phyloP scores from a whole-genome alignment of 2,113 vertebrate genomes.

The Aegithalos caudatus region DNA sequence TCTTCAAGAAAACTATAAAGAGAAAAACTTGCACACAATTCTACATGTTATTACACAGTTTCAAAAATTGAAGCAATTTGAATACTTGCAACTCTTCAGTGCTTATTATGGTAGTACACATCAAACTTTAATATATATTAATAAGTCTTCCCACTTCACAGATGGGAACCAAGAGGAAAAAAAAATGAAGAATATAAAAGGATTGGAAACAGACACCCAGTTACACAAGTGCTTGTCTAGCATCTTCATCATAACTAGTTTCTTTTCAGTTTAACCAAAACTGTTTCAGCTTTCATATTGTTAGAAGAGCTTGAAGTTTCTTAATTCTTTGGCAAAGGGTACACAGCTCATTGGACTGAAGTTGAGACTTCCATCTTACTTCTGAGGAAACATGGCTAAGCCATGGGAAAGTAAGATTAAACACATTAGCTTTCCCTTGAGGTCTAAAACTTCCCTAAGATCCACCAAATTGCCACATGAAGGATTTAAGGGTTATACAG shows the following conservation, averaged over 20 bases:
- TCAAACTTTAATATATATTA: conserved; percentile 49
- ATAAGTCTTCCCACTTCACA: conserved; percentile 59
- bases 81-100: background rate
- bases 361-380: background rate
- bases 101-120: conserved; percentile 3
- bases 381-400: background rate
- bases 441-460: background rate
- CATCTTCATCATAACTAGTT: background rate
- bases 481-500: background rate
- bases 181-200: background rate
- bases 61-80: background rate
- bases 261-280: conserved; percentile 8
- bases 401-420: background rate
- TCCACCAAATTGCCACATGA: background rate
- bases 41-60: background rate
- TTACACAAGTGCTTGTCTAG: conserved; percentile 13
- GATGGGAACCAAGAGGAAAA: background rate
- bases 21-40: background rate
- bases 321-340: background rate
- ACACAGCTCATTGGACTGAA: background rate
- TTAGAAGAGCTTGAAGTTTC: background rate
- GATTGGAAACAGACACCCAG: conserved; percentile 3
- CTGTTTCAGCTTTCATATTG: background rate
- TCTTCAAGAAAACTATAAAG: background rate
- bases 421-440: background rate